These are phyloP conservation scores for Monopterus albus DNA, from an alignment of 2,113 vertebrate genomes.

Conservation along the genomic window DNA sequence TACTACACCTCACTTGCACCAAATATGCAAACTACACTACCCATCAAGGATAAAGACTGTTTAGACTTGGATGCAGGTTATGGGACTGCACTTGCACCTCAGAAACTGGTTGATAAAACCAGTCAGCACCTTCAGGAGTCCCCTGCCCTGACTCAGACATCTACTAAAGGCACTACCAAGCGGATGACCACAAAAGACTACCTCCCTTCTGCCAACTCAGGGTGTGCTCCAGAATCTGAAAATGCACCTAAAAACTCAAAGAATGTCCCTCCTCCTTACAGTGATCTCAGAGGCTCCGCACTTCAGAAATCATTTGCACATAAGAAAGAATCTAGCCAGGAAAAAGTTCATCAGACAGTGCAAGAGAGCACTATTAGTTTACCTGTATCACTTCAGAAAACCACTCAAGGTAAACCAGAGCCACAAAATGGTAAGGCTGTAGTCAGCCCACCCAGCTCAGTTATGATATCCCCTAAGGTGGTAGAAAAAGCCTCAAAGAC, in stretches of 20 bases:
- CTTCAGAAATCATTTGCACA: conserved; percentile 73
- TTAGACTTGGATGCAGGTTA: conserved; percentile 77
- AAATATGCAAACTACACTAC: conserved; percentile 81
- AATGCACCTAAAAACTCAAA: conserved; percentile 75
- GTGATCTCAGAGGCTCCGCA: conserved; percentile 71
- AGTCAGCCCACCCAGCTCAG: conserved; percentile 61
- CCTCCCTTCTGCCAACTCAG: conserved; percentile 78
- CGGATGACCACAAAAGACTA: conserved; percentile 77
- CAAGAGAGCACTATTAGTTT: conserved; percentile 73
- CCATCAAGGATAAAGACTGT: conserved; percentile 77
- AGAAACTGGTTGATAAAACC: conserved; percentile 78
- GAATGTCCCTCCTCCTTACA: conserved; percentile 76
- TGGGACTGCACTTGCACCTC: conserved; percentile 76
- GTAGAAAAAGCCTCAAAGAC: conserved; percentile 85
- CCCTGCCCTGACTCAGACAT: conserved; percentile 68
- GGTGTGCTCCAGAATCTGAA: conserved; percentile 71
- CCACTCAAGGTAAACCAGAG: conserved; percentile 66
- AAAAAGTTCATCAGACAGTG: conserved; percentile 67
- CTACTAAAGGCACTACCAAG: conserved; percentile 82
- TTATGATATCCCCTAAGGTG: conserved; percentile 61
- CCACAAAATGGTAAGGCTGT: conserved; percentile 70
- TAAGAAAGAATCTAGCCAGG: conserved; percentile 72
- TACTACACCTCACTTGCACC: conserved; percentile 77
- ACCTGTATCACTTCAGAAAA: conserved; percentile 66
- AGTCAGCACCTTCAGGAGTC: conserved; percentile 79